Evolutionary conservation across 1,140 invertebrate species (phyloP).

Genomic region (Teleopsis dalmanni): DNA sequence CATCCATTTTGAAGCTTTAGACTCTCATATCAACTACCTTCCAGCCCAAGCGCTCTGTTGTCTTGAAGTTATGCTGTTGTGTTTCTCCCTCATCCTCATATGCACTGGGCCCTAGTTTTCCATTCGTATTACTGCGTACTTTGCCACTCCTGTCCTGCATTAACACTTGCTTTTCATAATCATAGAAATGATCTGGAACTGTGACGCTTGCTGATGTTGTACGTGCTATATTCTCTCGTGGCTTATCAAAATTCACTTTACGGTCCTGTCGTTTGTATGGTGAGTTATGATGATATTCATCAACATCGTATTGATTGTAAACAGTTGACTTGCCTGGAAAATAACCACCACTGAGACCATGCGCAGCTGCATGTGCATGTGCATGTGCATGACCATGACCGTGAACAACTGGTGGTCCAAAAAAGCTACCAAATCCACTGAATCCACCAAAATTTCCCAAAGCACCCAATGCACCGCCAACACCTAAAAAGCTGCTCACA

Average conservation of each 20-base stretch:
- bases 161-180: constrained; percentile 28
- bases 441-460: constrained; percentile 22
- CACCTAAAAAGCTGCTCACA: constrained; percentile 57
- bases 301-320: constrained; percentile 18
- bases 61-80: constrained; percentile 2
- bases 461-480: constrained; percentile 44
- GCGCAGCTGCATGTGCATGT: constrained; percentile 1
- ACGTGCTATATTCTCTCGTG: constrained; percentile 10
- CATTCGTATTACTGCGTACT: not conserved
- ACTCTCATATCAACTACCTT: constrained; percentile 30
- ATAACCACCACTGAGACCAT: constrained; percentile 18
- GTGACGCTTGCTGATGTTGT: constrained; percentile 8
- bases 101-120: constrained; percentile 11
- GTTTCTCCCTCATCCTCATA: constrained; percentile 11
- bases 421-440: constrained; percentile 12
- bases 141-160: constrained; percentile 16
- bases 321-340: constrained; percentile 28
- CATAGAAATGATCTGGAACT: constrained; percentile 33
- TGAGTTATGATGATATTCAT: constrained; percentile 29
- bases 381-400: constrained; percentile 2
- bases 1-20: no score
- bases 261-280: constrained; percentile 36
- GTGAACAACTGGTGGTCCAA: not conserved
- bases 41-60: constrained; percentile 21
- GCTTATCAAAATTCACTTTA: constrained; percentile 31